Conservation (phyloP, 2,888 invertebrate genomes). For the Diogma glabrata region DNA sequence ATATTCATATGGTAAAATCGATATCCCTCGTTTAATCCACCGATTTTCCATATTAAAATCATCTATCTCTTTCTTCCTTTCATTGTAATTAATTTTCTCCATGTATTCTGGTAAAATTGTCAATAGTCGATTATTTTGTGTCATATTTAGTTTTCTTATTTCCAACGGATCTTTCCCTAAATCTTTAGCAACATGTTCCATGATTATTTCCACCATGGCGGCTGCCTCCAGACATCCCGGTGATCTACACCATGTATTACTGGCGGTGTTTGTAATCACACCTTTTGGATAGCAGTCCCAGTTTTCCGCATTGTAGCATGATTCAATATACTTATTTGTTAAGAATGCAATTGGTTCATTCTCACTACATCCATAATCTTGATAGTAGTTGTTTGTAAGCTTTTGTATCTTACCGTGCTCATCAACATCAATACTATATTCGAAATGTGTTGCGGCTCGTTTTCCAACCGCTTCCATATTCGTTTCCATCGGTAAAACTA, state of each 20-base stretch:
- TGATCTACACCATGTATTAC: constrained; percentile 49
- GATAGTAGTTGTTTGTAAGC: constrained; percentile 42
- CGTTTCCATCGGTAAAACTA: constrained; percentile 47
- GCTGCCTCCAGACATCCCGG: constrained; percentile 41
- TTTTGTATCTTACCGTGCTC: constrained; percentile 52
- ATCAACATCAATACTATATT: constrained; percentile 50
- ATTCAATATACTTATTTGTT: constrained; percentile 35
- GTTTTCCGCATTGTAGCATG: constrained; percentile 44
- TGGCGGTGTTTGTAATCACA: constrained; percentile 47
- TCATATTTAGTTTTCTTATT: constrained; percentile 45
- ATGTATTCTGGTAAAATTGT: constrained; percentile 43
- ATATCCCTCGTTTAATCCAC: constrained; percentile 64
- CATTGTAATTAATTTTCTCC: constrained; percentile 40
- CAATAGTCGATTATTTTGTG: constrained; percentile 36
- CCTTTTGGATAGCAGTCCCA: constrained; percentile 44
- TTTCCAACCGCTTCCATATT: constrained; percentile 54
- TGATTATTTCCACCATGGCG: constrained; percentile 50
- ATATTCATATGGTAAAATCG: constrained; percentile 55
- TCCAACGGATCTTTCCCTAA: constrained; percentile 45
- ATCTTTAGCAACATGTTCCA: constrained; percentile 51
- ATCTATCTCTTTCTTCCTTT: constrained; percentile 37
- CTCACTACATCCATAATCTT: constrained; percentile 39
- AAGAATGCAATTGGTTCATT: constrained; percentile 39
- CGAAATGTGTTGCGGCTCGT: constrained; percentile 39
- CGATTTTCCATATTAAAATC: constrained; percentile 51